A percentile compares a stretch with the other conserved stretches of the same genome.
phyloP scores from a whole-genome alignment of 2,113 vertebrate species.

The Pterophyllum scalare region DNA sequence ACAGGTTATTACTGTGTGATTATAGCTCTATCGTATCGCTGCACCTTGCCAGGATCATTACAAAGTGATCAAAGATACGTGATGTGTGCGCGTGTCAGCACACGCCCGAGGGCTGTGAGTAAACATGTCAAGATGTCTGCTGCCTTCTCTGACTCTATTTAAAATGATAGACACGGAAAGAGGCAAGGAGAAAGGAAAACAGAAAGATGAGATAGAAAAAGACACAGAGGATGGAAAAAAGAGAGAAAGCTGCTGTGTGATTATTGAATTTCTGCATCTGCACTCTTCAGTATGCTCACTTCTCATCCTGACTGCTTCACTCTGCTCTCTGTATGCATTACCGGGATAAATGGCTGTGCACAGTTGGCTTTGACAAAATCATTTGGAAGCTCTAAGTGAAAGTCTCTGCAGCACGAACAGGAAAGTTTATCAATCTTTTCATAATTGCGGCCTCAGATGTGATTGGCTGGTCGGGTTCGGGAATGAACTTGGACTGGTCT shows the following conservation, averaged over 20 bases:
- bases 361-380: constrained; percentile 23
- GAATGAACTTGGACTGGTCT: background rate
- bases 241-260: background rate
- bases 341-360: constrained; percentile 16
- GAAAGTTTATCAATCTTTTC: background rate
- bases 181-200: background rate
- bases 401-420: background rate
- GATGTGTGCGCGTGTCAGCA: constrained; percentile 9
- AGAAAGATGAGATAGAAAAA: background rate
- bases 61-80: constrained; percentile 54
- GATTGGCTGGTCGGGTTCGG: background rate
- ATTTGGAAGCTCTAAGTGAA: constrained; percentile 2
- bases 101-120: constrained; percentile 44
- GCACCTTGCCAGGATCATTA: constrained; percentile 56
- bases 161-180: constrained; percentile 7
- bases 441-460: background rate
- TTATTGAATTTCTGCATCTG: constrained; percentile 28
- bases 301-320: constrained; percentile 26
- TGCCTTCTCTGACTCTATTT: constrained; percentile 30
- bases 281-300: constrained; percentile 8
- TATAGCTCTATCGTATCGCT: constrained; percentile 42
- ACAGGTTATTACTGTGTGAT: constrained; percentile 46
- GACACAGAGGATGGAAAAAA: background rate
- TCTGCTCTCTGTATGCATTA: constrained; percentile 18
- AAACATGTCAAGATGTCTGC: constrained; percentile 64